Base-by-base conservation (phyloP, 2,797 vertebrate species). In the Novumbra hubbsi region DNA sequence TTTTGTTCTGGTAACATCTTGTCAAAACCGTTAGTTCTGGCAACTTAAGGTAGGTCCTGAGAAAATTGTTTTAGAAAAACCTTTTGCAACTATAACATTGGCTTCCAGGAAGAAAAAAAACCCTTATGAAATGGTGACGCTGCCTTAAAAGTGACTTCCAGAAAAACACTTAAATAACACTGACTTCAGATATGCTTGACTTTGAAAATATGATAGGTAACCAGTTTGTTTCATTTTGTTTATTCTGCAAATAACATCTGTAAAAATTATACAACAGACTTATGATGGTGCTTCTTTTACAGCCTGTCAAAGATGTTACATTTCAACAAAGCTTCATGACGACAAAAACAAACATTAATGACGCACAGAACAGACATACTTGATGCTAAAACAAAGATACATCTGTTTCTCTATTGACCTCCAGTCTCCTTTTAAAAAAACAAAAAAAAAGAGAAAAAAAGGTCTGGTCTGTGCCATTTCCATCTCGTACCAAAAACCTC, bases 241-340 rank as follows among this genome's bases (percentile, higher is more conserved):
- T 93, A 94, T 94, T 94, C 87, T 92, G 91, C 90, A 94, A 93
- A 93, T 90, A 86, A 81, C 84, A 88, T 91, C 83, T 90, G 91
- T 94, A 93, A 93, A 94, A 93, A 92, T 89, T 85, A 88, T 90
- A 92, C 92, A 92, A 88, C 87, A 90, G 88, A 81, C 87, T 86
- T 87, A 87, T 83, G 68, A 80, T 79, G 85, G 84, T 92, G 91
- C 84, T 83, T 86, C 71, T 83, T 88, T 84, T 88, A 87, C 87
- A 81, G 85, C 85, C 83, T 85, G n/a, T 24, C 80, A 34, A 34
- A 87, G 88, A 77, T 81, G 76, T 80, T 72, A 78, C 32, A 41
- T 55, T 75, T 70, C 60, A 88, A 79, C 84, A 90, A 89, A 88
- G 86, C 87, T 84, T 87, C 88, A 87, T 85, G 87, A 89, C 91